Conservation (phyloP, 2,888 invertebrate genomes). For the Acanthosepion lycidas region DNA sequence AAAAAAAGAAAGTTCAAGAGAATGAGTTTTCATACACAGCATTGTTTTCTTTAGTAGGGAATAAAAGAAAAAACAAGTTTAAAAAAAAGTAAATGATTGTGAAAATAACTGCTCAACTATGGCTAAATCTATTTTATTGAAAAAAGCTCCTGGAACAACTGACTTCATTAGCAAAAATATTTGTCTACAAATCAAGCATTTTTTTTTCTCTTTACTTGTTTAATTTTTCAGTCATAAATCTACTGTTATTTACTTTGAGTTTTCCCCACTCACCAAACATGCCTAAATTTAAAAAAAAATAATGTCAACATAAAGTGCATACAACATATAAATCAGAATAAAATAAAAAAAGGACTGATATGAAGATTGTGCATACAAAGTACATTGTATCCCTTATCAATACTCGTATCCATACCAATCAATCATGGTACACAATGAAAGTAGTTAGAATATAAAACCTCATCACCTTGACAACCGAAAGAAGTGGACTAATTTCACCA, state of each 20-base stretch:
- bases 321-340: neutral
- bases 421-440: constrained; percentile 33
- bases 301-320: neutral
- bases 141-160: neutral
- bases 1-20: too few species aligned
- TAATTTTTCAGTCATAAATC: neutral
- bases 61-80: neutral
- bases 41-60: neutral
- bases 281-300: neutral
- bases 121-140: constrained; percentile 21
- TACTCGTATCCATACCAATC: constrained; percentile 23
- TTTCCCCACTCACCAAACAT: neutral
- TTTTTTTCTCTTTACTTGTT: neutral
- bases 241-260: constrained; percentile 10
- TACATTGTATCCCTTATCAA: constrained; percentile 16
- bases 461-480: neutral
- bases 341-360: neutral
- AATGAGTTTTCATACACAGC: neutral
- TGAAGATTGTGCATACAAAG: constrained; percentile 33
- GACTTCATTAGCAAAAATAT: constrained; percentile 23
- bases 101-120: neutral
- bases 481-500: constrained; percentile 33
- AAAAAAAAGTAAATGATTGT: neutral
- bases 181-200: constrained; percentile 33
- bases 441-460: constrained; percentile 12